Percentiles rank a stretch among this genome's conserved stretches.
These are phyloP conservation scores for Trachelus iudaicus DNA, from an alignment of 2,888 invertebrate species.

Conservation along the genomic window DNA sequence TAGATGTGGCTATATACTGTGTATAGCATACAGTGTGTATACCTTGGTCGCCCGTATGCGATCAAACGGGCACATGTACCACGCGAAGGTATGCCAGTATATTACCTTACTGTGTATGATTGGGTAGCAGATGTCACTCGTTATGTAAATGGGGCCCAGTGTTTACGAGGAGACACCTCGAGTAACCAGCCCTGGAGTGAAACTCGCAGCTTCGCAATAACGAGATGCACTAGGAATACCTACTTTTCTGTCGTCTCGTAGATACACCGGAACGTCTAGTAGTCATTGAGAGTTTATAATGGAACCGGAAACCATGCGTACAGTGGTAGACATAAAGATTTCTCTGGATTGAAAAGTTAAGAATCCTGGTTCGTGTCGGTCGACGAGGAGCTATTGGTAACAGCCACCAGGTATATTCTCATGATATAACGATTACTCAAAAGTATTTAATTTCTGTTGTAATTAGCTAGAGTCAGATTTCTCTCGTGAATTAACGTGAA, in stretches of 20 bases:
- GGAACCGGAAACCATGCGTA: background rate
- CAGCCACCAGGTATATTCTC: background rate
- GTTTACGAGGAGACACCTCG: constrained; percentile 60
- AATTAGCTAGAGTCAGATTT: background rate
- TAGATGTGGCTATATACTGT: background rate
- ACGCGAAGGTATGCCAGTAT: constrained; percentile 6
- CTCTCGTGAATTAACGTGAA: background rate
- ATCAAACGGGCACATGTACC: background rate
- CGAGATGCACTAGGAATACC: constrained; percentile 39
- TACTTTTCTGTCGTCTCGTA: constrained; percentile 15
- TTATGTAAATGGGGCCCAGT: constrained; percentile 59
- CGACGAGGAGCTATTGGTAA: background rate
- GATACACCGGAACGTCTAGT: background rate
- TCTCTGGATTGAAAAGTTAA: background rate
- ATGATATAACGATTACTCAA: background rate
- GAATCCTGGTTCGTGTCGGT: background rate
- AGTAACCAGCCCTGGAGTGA: constrained; percentile 44
- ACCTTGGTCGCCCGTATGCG: background rate
- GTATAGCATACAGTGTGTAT: background rate
- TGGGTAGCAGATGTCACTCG: constrained; percentile 62
- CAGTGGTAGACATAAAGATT: background rate
- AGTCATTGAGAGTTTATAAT: background rate
- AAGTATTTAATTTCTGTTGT: background rate
- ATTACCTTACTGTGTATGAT: constrained; percentile 48
- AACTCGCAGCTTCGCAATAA: constrained; percentile 38